Percentiles rank a stretch among this genome's conserved stretches.
Evolutionary conservation across 1,140 invertebrate species (phyloP).

Genomic region (Ips nitidus): DNA sequence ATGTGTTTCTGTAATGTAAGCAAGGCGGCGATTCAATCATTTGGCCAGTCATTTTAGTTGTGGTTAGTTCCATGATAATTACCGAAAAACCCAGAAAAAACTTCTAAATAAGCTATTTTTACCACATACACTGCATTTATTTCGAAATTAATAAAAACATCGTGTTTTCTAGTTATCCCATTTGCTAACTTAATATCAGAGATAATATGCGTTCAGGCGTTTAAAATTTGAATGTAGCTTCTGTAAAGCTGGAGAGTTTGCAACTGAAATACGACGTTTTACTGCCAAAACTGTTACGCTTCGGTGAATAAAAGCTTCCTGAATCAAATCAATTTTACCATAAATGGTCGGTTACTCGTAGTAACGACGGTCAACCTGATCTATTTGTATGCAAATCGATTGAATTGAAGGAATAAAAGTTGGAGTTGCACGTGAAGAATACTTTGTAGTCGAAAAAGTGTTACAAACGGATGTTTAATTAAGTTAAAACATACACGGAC

Average conservation of each 20-base stretch:
- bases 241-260: too few species aligned
- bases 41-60: background rate
- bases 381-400: background rate
- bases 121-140: too few species aligned
- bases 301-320: background rate
- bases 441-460: background rate
- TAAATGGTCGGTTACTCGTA: conserved; percentile 4
- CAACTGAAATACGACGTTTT: too few species aligned
- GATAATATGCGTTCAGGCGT: too few species aligned
- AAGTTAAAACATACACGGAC: background rate
- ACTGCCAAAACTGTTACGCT: too few species aligned
- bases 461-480: background rate
- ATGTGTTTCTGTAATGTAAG: conserved; percentile 9
- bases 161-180: too few species aligned
- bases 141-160: too few species aligned
- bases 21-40: conserved; percentile 1
- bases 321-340: conserved; percentile 3
- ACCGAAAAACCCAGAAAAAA: too few species aligned
- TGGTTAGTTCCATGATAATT: too few species aligned
- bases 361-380: background rate
- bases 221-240: too few species aligned
- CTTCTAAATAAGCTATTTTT: too few species aligned
- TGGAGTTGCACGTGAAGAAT: background rate
- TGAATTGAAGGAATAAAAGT: background rate
- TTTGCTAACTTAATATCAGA: too few species aligned